Evolutionary conservation across 2,888 invertebrate genomes (phyloP), one percentile per base, ranked within the genome.

Genomic region (Andrena praecox): DNA sequence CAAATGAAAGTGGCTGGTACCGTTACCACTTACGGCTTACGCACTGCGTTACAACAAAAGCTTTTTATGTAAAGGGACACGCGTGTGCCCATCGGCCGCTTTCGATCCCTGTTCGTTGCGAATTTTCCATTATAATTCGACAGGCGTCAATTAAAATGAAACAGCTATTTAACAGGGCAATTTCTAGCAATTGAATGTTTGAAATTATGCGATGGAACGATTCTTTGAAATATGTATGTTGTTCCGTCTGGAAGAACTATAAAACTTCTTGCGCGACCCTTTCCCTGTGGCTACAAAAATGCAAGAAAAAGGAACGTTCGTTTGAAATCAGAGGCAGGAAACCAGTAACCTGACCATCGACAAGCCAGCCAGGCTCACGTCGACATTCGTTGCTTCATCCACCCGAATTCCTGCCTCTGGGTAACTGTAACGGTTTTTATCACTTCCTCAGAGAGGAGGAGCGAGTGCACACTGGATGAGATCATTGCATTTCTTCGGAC

Each of bases 1-100:
- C 87, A 90, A 91, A 91, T 85, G 91, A 91, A 91, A 91, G 91
- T 91, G 91, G 89, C 88, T 81, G 85, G 84, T 88, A 91, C 91
- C 91, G 91, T 90, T 91, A 91, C 85, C 63, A 62, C 79, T 76
- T 82, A 78, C 83, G 82, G 60, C 79, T 76, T 82, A 78, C 83
- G 82, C 73, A 70, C 70, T 31, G 42, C 66, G 67, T 64, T 85
- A 77, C 84, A 80, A 88, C 84, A 82, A 87, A 85, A 84, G 78
- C 63, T 74, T 83, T 87, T 86, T 80, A 67, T 52, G 48, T 29
- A 33, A 27, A 33, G 10, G n/a, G 27, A 48, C 29, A 42, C 63
- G 50, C 69, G 52, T 67, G 54, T 60, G 66, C 70, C 56, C 71
- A 66, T 75, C 24, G 52, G 63, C 48, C 63, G 72, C 62, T 79